These are phyloP conservation scores for Drosophila merina DNA, from an alignment of 2,888 invertebrate genomes.

Conservation along the genomic window DNA sequence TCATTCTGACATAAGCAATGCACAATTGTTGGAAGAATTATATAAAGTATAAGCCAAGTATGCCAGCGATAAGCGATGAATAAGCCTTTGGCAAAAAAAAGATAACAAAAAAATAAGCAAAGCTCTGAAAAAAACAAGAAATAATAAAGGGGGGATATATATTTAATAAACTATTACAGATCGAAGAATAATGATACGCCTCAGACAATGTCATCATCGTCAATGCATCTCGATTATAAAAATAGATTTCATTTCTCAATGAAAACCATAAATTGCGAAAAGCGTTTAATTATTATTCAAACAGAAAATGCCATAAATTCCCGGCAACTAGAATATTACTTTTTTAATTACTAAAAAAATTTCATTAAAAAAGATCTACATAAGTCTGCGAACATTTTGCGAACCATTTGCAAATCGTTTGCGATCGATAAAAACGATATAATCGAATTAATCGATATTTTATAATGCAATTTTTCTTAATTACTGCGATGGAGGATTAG, in stretches of 20 bases:
- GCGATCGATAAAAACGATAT: no score
- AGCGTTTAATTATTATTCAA: conserved; percentile 33
- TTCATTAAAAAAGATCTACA: conserved; percentile 6
- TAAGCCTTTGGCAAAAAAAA: not conserved
- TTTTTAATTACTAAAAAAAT: no score
- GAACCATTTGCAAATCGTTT: no score
- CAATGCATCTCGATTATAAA: conserved; percentile 16
- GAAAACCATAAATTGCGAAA: conserved; percentile 28
- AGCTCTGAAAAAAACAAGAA: not conserved
- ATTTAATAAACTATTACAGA: not conserved
- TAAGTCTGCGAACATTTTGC: not conserved
- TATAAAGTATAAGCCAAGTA: conserved; percentile 30
- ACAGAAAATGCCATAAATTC: not conserved
- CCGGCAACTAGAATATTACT: conserved; percentile 21
- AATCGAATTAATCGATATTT: conserved; percentile 3
- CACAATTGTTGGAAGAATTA: conserved; percentile 8
- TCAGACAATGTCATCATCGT: conserved; percentile 38
- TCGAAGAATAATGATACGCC: conserved; percentile 10
- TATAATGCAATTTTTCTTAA: no score
- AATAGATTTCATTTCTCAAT: conserved; percentile 20
- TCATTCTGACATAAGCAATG: conserved; percentile 14
- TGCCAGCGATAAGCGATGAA: no score
- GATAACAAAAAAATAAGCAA: conserved; percentile 36
- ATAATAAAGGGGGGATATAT: conserved; percentile 8
- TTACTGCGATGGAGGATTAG: no score